Conservation (phyloP, 2,888 invertebrate species). For the Chloroclysta siterata region DNA sequence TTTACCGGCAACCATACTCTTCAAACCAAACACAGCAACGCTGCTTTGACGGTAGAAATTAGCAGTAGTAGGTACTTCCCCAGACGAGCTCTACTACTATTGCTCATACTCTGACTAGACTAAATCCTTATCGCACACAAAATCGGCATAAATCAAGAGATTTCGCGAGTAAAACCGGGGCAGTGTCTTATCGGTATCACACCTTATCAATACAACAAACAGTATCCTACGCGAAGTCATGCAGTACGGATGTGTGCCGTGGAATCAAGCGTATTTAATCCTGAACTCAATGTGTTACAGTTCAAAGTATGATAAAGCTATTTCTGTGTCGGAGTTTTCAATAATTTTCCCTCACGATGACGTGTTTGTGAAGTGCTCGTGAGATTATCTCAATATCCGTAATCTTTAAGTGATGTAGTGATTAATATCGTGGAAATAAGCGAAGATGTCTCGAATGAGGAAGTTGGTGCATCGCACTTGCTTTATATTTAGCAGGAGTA, state of each 20-base stretch:
- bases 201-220: constrained; percentile 30
- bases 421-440: constrained; percentile 9
- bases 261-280: neutral
- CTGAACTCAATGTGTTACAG: neutral
- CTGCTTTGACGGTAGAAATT: too few relatives aligned
- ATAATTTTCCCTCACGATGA: constrained; percentile 2
- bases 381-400: neutral
- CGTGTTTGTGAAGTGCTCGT: neutral
- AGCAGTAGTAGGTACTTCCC: too few relatives aligned
- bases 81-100: too few relatives aligned
- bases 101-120: constrained; percentile 11
- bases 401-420: neutral
- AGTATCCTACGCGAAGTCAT: constrained; percentile 10
- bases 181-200: constrained; percentile 30
- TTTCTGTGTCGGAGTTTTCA: neutral
- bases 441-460: constrained; percentile 66
- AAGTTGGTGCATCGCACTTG: constrained; percentile 72
- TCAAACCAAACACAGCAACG: too few relatives aligned
- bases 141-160: constrained; percentile 16
- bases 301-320: constrained; percentile 5
- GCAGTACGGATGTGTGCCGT: constrained; percentile 5
- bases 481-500: constrained; percentile 72
- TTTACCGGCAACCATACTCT: too few relatives aligned
- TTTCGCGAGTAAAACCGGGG: constrained; percentile 27
- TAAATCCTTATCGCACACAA: neutral